A percentile compares a stretch with the other conserved stretches of the same genome.
Conservation (phyloP, 2,888 invertebrate species). For the Dynastes grantii region DNA sequence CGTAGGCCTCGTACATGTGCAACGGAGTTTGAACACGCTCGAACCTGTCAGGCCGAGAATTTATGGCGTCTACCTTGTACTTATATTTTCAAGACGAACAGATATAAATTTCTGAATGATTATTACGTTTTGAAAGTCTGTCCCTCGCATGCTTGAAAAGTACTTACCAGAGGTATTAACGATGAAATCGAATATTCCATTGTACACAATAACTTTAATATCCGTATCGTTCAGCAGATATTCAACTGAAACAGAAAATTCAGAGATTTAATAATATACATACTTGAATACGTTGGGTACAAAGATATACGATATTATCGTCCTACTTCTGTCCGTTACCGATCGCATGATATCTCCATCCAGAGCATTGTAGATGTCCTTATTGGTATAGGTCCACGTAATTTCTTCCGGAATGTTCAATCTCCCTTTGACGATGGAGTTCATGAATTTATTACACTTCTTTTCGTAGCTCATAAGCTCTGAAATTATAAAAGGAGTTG, state of each 20-base stretch:
- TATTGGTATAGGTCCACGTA: constrained; percentile 78
- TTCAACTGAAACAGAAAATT: constrained; percentile 61
- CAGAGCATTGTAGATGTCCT: constrained; percentile 75
- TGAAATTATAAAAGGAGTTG: constrained; percentile 51
- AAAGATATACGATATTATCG: neutral
- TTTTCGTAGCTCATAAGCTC: constrained; percentile 61
- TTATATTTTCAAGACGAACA: no score
- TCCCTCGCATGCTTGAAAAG: no score
- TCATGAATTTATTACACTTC: constrained; percentile 76
- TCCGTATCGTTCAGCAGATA: constrained; percentile 61
- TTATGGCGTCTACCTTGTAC: no score
- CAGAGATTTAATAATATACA: neutral
- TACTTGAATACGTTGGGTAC: no score
- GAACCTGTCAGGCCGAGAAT: no score
- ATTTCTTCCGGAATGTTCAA: constrained; percentile 79
- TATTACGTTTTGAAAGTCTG: no score
- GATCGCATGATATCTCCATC: constrained; percentile 85
- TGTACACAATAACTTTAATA: constrained; percentile 63
- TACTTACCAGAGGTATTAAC: constrained; percentile 63
- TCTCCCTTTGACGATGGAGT: constrained; percentile 77
- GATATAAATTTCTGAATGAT: no score
- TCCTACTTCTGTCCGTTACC: constrained; percentile 70
- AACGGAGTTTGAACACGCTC: no score
- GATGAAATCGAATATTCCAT: constrained; percentile 64
- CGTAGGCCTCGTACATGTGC: no score